Conservation (phyloP, 2,113 vertebrate genomes). For the Fulica atra region DNA sequence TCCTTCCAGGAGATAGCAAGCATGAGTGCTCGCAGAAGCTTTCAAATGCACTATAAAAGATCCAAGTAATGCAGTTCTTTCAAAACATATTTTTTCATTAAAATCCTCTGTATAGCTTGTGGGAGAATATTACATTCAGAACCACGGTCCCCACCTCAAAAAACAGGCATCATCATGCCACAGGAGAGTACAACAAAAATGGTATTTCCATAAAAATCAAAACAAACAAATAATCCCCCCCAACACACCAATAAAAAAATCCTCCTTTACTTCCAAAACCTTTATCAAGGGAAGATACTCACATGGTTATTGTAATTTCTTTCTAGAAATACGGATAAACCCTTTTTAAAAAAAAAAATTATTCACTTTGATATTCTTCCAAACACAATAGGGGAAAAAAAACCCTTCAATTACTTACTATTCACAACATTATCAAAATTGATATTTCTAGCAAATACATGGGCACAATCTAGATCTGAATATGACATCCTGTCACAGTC, state of each 20-base stretch:
- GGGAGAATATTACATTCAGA: not conserved
- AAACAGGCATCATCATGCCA: not conserved
- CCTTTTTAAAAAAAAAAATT: no score
- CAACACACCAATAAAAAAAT: not conserved
- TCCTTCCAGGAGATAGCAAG: not conserved
- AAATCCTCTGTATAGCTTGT: not conserved
- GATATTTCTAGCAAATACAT: constrained; percentile 43
- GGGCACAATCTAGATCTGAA: not conserved
- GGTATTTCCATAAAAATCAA: constrained; percentile 4
- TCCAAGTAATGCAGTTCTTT: not conserved
- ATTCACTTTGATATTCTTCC: not conserved
- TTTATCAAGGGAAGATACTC: not conserved
- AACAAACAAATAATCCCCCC: not conserved
- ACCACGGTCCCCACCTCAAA: not conserved
- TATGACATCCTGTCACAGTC: constrained; percentile 30
- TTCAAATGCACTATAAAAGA: not conserved
- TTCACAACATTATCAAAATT: constrained; percentile 34
- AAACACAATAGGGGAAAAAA: not conserved
- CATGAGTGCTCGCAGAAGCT: not conserved
- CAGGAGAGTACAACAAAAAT: not conserved
- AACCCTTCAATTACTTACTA: not conserved
- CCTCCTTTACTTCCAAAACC: not conserved
- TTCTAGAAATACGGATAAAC: not conserved
- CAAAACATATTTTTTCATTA: constrained; percentile 14
- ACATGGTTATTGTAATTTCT: not conserved